Base-by-base conservation (phyloP, 2,797 vertebrate genomes). In the Odontamblyopus rebecca region DNA sequence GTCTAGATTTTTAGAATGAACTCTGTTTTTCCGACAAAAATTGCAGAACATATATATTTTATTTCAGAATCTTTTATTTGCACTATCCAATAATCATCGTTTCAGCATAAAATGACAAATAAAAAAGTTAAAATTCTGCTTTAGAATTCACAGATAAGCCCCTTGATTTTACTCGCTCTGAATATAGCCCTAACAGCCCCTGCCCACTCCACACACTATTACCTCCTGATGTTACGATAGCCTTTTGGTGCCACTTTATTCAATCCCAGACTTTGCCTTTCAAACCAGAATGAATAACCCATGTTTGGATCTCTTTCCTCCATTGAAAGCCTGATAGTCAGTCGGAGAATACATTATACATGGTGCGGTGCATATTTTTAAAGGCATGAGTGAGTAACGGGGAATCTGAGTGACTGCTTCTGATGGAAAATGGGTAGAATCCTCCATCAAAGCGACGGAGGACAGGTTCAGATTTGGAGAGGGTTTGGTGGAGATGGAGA, bases 401-500 rank as follows among this genome's bases (percentile, higher is more conserved):
- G 18, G 54, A 65, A 41, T 60, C 44, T 72, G 71, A 76, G 35
- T 78, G 73, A 83, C 35, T 76, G 72, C 67, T 67, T 38, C 67
- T 76, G 79, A 83, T 68, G 15, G 41, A 65, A 65, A 65, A 50
- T 50, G 63, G 41, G 63, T n/a, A 9, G 23, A 65, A 8, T 0
- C 38, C 41, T 48, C 75, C 63, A 79, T 82, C 66, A 73, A 75
- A 73, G 67, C 67, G 48, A 19, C 70, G 64, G 74, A 74, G 57
- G 72, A 77, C 62, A 30, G 66, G 69, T 70, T 69, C 68, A 77
- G 61, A 6, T 61, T 35, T 19, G 60, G 60, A 72, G 16, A 2
- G 59, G 68, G 72, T 12, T 78, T 70, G 48, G 69, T 83, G 30
- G 63, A 53, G 68, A 81, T 77, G 74, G 44, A 63, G 67, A 68